Evolutionary conservation across 2,113 vertebrate species (phyloP), one percentile per base, ranked within the genome.

Genomic region (Potamarius usumacintae): DNA sequence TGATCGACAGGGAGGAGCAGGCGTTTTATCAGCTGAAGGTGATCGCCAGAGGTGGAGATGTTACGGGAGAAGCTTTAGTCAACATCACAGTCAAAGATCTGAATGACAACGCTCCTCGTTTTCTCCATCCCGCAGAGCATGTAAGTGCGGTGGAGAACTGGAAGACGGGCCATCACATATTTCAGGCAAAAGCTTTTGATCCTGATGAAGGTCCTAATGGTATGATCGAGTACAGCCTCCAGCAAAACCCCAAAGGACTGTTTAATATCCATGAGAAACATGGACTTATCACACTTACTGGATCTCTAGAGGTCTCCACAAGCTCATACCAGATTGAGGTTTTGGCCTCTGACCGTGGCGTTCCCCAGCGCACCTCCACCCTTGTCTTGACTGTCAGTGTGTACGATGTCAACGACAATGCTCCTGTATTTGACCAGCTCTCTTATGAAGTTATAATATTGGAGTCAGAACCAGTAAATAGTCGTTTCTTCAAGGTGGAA

Each of bases 61-160:
- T 98, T 91, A 97, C 97, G 4, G 98, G 98, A 1, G 97, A 99
- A 17, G 91, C 97, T 0, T 11, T 96, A 86, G 97, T 99, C 48
- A 99, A 99, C 90, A 95, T 99, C 90, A 99, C 97, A 0, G 97
- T 99, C 18, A 99, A 97, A 93, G 98, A 99, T 90, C 89, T 99
- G 87, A 99, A 99, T 89, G 98, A 99, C 91, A 99, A 99, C 9
- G 95, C 97, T 1, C 98, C 98, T 1, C 96, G 94, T 86, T 99
- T 99, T 7, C 72, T 97, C 78, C 97, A 98, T 0, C 81, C 94
- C 0, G 95, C 97, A 27, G 98, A 99, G 94, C 97, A 96, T 11
- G 96, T 99, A 53, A 96, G 97, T 1, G 97, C 97, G 0, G 98
- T 99, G 82, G 98, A 99, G 89, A 99, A 99, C 90, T 99, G 98